A percentile compares a stretch with the other conserved stretches of the same genome.
These are phyloP conservation scores for Dysmachus trigonus DNA, from an alignment of 2,888 invertebrate genomes.

Conservation along the genomic window DNA sequence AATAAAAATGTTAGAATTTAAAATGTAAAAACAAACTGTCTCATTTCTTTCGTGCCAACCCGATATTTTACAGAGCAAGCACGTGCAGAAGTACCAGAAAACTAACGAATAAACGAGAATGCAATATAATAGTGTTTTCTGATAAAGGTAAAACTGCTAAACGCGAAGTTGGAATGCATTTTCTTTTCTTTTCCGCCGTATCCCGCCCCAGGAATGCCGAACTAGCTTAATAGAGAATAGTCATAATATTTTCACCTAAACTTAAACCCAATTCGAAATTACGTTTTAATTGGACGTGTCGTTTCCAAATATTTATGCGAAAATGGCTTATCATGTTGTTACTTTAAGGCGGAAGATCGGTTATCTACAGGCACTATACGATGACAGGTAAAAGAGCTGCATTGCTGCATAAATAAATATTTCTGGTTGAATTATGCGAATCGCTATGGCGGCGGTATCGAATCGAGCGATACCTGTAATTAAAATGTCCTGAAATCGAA, in stretches of 20 bases:
- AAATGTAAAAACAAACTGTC: too few species aligned
- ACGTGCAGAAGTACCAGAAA: background rate
- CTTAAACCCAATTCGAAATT: background rate
- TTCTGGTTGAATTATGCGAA: constrained; percentile 2
- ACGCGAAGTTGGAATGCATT: background rate
- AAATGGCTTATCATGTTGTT: constrained; percentile 1
- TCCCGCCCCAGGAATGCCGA: background rate
- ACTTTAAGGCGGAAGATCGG: background rate
- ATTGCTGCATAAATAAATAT: background rate
- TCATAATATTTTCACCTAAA: background rate
- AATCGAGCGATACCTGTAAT: constrained; percentile 5
- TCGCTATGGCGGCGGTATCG: background rate
- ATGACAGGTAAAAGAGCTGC: background rate
- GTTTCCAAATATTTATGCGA: background rate
- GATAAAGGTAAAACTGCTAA: background rate
- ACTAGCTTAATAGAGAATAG: background rate
- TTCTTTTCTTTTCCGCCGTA: background rate
- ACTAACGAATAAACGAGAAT: background rate
- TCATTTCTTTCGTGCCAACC: too few species aligned
- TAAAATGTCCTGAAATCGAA: constrained; percentile 32
- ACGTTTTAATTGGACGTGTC: background rate
- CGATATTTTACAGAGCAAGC: background rate
- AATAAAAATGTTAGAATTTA: too few species aligned
- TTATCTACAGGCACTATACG: background rate
- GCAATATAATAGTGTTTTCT: background rate